Evolutionary conservation across 2,888 invertebrate genomes (phyloP).

Genomic region (Andrena bicolor): DNA sequence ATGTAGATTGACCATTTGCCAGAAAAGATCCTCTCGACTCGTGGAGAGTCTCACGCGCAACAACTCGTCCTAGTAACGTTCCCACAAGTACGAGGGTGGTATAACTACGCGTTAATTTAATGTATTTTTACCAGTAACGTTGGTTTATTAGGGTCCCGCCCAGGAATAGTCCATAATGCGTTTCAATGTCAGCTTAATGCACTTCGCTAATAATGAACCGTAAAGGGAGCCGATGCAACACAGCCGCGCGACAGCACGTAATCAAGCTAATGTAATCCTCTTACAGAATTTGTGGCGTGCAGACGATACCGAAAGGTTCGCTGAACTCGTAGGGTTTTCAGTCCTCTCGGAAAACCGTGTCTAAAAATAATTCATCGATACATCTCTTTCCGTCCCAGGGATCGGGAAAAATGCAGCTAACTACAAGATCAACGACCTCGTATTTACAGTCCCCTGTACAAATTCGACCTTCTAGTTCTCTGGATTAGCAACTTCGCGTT

Average conservation of each 20-base stretch:
- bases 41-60: background rate
- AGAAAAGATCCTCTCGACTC: too few relatives aligned
- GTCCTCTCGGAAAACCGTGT: background rate
- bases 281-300: constrained; percentile 26
- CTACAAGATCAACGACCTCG: background rate
- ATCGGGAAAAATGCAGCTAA: background rate
- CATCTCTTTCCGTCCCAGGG: background rate
- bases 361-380: constrained; percentile 44
- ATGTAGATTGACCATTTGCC: too few relatives aligned
- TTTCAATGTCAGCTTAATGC: constrained; percentile 48
- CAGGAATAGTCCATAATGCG: constrained; percentile 24
- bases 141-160: constrained; percentile 6
- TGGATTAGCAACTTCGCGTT: background rate
- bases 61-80: background rate
- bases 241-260: constrained; percentile 19
- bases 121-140: constrained; percentile 1
- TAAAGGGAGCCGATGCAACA: constrained; percentile 36
- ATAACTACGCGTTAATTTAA: constrained; percentile 29
- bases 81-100: background rate
- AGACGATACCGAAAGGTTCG: constrained; percentile 30
- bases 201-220: constrained; percentile 46
- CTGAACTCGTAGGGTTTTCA: constrained; percentile 28
- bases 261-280: constrained; percentile 49
- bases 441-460: background rate
- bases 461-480: background rate